A percentile compares a stretch with the other conserved stretches of the same genome.
Conservation (phyloP, 2,797 vertebrate species). For the Brotula barbata region DNA sequence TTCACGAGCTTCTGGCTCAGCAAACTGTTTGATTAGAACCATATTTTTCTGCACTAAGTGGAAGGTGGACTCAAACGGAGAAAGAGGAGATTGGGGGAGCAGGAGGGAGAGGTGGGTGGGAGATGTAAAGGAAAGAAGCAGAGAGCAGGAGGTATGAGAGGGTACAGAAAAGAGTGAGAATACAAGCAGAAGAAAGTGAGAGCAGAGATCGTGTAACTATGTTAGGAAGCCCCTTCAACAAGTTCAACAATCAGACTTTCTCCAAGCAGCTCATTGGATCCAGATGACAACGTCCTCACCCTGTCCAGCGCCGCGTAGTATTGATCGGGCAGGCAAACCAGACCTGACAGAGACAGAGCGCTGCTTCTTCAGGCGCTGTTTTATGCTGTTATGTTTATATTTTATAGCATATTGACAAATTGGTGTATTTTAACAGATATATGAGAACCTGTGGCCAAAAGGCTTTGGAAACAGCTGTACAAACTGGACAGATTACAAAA, state of each 20-base stretch:
- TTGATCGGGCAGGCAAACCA: slow-evolving; percentile 49
- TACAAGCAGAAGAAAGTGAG: slow-evolving; percentile 47
- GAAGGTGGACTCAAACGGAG: slow-evolving; percentile 41
- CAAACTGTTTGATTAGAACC: slow-evolving; percentile 68
- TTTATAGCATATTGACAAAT: slow-evolving; percentile 52
- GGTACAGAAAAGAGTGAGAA: slow-evolving; percentile 9
- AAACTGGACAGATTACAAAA: slow-evolving; percentile 50
- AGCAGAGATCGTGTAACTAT: slow-evolving; percentile 65
- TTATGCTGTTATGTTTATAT: slow-evolving; percentile 53
- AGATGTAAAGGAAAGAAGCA: slow-evolving; percentile 33
- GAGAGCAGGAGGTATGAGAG: slow-evolving; percentile 3
- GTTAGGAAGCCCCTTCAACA: slow-evolving; percentile 73
- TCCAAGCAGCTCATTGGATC: slow-evolving; percentile 75
- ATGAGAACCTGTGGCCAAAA: slow-evolving; percentile 38
- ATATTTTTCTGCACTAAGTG: slow-evolving; percentile 64
- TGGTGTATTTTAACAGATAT: slow-evolving; percentile 31
- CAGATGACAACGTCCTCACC: slow-evolving; percentile 75
- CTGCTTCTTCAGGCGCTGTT: slow-evolving; percentile 48
- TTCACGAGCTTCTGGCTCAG: slow-evolving; percentile 50
- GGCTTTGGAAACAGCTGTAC: slow-evolving; percentile 45
- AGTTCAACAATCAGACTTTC: slow-evolving; percentile 76
- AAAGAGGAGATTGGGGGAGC: slow-evolving; percentile 24
- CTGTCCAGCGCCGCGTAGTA: slow-evolving; percentile 45
- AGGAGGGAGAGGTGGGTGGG: slow-evolving; percentile 29
- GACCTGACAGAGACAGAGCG: slow-evolving; percentile 21